A percentile compares a stretch with the other conserved stretches of the same genome.
Conservation (phyloP, 2,888 invertebrate species). For the Apotomis turbidana region DNA sequence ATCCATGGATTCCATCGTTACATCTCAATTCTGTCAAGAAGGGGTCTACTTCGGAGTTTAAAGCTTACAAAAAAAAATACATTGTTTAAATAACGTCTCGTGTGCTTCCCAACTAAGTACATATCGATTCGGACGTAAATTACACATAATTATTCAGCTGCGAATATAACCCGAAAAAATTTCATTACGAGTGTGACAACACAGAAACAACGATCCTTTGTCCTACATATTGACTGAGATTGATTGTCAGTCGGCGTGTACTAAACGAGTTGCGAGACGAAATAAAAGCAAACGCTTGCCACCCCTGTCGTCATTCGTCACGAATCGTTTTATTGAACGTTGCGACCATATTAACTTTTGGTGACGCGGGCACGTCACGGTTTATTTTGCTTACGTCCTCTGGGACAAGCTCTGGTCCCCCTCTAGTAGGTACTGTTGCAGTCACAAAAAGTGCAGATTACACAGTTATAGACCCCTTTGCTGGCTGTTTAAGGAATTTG, state of each 20-base stretch:
- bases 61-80: too few relatives aligned
- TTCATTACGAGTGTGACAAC: slow-evolving; percentile 70
- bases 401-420: slow-evolving; percentile 43
- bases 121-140: too few relatives aligned
- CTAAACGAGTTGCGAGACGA: slow-evolving; percentile 75
- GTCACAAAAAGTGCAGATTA: not conserved
- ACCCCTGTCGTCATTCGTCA: slow-evolving; percentile 75
- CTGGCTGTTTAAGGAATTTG: slow-evolving; percentile 1
- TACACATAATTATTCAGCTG: not conserved
- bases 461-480: not conserved
- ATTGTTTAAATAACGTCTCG: too few relatives aligned
- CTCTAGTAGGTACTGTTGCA: slow-evolving; percentile 6
- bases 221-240: slow-evolving; percentile 80
- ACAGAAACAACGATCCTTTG: slow-evolving; percentile 74
- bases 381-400: slow-evolving; percentile 47
- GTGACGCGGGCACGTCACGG: slow-evolving; percentile 55
- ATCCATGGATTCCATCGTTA: too few relatives aligned
- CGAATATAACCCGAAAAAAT: slow-evolving; percentile 51
- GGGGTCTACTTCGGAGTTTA: too few relatives aligned
- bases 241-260: slow-evolving; percentile 80
- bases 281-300: slow-evolving; percentile 76
- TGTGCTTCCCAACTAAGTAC: too few relatives aligned
- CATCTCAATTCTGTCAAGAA: too few relatives aligned
- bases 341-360: slow-evolving; percentile 67
- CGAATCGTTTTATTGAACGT: slow-evolving; percentile 74